Evolutionary conservation across 2,113 vertebrate species (phyloP).

Genomic region (Heterotis niloticus): DNA sequence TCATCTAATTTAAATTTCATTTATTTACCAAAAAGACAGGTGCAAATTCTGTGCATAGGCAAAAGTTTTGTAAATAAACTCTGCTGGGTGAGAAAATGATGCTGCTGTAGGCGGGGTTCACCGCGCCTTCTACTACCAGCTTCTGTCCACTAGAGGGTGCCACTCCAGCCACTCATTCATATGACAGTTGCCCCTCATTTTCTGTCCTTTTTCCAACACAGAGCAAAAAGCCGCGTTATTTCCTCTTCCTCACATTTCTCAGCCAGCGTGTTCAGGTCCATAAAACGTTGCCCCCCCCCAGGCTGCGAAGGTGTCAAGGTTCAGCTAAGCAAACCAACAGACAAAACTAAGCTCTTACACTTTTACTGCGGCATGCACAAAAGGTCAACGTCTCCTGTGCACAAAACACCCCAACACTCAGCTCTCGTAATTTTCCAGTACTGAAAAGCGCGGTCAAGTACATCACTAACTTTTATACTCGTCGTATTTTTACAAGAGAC

Average conservation of each 20-base stretch:
- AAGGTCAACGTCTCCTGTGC: too few relatives aligned
- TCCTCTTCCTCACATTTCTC: constrained; percentile 12
- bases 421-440: too few relatives aligned
- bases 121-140: too few relatives aligned
- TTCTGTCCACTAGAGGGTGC: constrained; percentile 17
- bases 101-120: neutral
- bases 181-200: neutral
- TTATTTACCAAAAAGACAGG: neutral
- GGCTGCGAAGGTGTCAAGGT: neutral
- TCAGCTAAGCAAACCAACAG: too few relatives aligned
- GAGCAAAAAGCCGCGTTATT: constrained; percentile 11
- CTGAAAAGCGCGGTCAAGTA: neutral
- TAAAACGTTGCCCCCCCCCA: neutral
- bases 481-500: too few relatives aligned
- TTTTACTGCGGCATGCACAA: neutral
- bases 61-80: neutral
- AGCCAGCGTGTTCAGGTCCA: neutral
- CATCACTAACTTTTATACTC: neutral
- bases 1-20: too few relatives aligned
- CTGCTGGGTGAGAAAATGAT: neutral
- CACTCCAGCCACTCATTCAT: neutral
- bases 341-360: neutral
- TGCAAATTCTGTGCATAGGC: neutral
- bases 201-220: too few relatives aligned
- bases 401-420: too few relatives aligned